Evolutionary conservation across 2,113 vertebrate species (phyloP), one percentile per base, ranked within the genome.

Genomic region (Benitochromis conjunctus): DNA sequence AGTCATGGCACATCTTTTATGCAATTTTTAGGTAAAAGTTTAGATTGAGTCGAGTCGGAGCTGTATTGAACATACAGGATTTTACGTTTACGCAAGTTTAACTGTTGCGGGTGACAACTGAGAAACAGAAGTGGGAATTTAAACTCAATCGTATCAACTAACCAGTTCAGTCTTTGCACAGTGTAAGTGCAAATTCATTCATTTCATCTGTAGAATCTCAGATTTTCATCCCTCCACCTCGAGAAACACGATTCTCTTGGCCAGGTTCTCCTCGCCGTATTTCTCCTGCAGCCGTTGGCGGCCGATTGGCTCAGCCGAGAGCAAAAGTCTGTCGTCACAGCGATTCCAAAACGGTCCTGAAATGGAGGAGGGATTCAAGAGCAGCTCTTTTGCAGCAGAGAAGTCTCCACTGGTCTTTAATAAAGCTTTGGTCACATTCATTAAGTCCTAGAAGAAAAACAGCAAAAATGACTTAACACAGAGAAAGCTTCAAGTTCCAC

Each of bases 371-470:
- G 84, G 81, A 16, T 84, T 89, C 34, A 62, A 76, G 48, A 99
- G 94, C 82, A 97, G 97, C 7, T 92, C 84, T 4, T 79, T 93
- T 2, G 97, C 97, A 13, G 95, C 95, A 19, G 94, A 90, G 38
- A 97, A 84, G 10, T 99, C 97, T 53, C 98, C 98, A 0, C 94
- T 98, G 90, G 97, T 97, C 90, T 96, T 99, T 80, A 99, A 87
- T 56, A 99, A 95, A 1, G 97, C 97, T 90, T 98, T 98, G 54
- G 96, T 98, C 29, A 99, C 97, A 16, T 93, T 95, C 5, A 91
- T 89, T 5, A 99, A 88, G 92, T 97, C 96, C 89, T 95, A 56
- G 14, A 82, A 31, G 12, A 58, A 9, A 84, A 29, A 74, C 0
- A n/a, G 9, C 2, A 55, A 8, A 86, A 43, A 64, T 80, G 43